These are phyloP conservation scores for Aphodius granarius DNA, from an alignment of 2,888 invertebrate genomes.

Conservation along the genomic window DNA sequence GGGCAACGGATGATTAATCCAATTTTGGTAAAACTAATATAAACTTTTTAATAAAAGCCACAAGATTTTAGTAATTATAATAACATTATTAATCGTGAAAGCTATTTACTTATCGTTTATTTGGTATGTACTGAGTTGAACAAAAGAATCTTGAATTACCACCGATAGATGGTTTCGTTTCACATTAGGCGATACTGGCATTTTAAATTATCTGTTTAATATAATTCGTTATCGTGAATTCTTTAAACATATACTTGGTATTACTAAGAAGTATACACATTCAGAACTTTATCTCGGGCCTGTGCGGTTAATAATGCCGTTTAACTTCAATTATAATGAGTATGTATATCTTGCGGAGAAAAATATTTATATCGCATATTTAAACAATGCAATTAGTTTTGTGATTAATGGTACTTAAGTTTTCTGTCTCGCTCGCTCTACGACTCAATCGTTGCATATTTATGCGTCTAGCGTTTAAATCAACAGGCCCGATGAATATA, in stretches of 20 bases:
- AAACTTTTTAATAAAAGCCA: too few relatives aligned
- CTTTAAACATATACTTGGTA: background rate
- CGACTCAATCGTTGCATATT: background rate
- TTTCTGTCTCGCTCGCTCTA: background rate
- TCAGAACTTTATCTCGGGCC: conserved; percentile 4
- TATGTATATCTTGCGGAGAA: conserved; percentile 12
- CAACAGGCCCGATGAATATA: background rate
- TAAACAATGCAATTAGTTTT: conserved; percentile 10
- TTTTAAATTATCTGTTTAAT: background rate
- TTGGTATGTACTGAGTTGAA: background rate
- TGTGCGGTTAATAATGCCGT: conserved; percentile 6
- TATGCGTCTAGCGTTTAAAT: background rate
- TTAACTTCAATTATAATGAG: conserved; percentile 13
- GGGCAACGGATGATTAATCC: background rate
- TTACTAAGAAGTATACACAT: background rate
- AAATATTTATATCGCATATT: conserved; percentile 13
- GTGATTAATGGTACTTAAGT: conserved; percentile 6
- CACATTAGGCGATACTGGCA: background rate
- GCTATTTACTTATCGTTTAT: background rate
- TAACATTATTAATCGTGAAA: too few relatives aligned
- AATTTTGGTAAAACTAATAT: too few relatives aligned
- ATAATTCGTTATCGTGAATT: background rate
- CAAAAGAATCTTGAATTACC: background rate
- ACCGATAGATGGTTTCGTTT: background rate
- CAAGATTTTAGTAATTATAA: too few relatives aligned